phyloP scores from a whole-genome alignment of 2,797 vertebrate species.

The Adelosebastes latens region DNA sequence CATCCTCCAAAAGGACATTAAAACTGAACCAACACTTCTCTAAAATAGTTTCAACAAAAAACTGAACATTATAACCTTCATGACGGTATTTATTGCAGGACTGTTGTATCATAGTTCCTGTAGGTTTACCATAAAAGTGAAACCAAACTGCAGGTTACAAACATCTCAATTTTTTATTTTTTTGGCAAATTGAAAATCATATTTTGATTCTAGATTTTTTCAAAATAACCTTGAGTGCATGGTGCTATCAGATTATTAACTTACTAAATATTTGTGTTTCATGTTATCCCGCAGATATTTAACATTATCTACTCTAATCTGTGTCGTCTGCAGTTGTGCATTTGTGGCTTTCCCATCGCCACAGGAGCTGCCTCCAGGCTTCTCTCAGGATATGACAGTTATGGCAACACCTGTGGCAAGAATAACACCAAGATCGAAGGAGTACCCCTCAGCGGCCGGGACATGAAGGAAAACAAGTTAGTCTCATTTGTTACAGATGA shows the following conservation, averaged over 20 bases:
- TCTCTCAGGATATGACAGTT: constrained; percentile 95
- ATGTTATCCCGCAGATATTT: not conserved
- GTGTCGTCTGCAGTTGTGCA: constrained; percentile 84
- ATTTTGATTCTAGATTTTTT: not conserved
- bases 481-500: constrained; percentile 31
- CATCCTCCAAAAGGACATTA: not conserved
- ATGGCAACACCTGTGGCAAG: constrained; percentile 95
- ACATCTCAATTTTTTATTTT: too few relatives aligned
- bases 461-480: constrained; percentile 92
- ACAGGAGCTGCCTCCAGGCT: constrained; percentile 94
- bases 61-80: not conserved
- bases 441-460: constrained; percentile 88
- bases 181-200: not conserved
- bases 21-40: not conserved
- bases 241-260: not conserved
- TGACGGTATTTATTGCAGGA: not conserved
- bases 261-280: not conserved
- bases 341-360: constrained; percentile 93
- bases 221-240: not conserved
- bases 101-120: not conserved
- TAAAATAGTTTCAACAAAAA: not conserved
- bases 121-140: not conserved
- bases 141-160: not conserved
- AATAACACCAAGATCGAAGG: constrained; percentile 90
- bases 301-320: not conserved